Evolutionary conservation across 2,797 vertebrate genomes (phyloP), one percentile per base, ranked within the genome.

Genomic region (Allochrocebus solatus): DNA sequence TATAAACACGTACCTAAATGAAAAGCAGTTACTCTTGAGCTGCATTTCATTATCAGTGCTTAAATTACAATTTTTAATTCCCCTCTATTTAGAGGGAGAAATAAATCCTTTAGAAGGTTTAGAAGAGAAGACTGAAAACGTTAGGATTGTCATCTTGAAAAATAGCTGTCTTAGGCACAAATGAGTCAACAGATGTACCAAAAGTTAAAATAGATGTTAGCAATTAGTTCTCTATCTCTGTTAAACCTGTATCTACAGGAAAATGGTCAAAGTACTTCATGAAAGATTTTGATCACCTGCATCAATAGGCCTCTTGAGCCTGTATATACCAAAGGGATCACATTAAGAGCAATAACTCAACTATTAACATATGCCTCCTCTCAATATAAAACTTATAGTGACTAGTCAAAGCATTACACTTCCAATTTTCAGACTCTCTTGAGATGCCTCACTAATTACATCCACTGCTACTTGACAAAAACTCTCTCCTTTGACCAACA

Each of bases 21-120:
- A 86, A 57, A 28, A 46, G 9, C 26, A 79, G 41, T 82, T 55
- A n/a, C 48, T 83, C 46, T 24, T 28, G 30, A 83, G 86, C 19
- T 57, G 8, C n/a, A 30, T 76, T 81, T 57, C 70, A 79, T 91
- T 74, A 81, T 80, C 79, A 59, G 16, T 26, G 22, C n/a, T 95
- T 80, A 53, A 82, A 24, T 36, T 83, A 46, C 17, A 67, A 14
- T 55, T 80, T 79, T 94, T 48, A 55, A 70, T 61, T 87, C 17
- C 30, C 13, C 7, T 72, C 5, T 36, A 21, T 41, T 53, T 11
- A 84, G 22, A 4, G 11, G 21, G 33, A 85, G 10, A 14, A 92
- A 79, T 91, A 83, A 46, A 72, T 64, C 41, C 89, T 89, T 50
- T 94, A 87, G 59, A 87, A 72, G 85, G n/a, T 14, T 93, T 74